Conservation (phyloP, 2,113 vertebrate genomes). For the Chlorodrepanis virens region DNA sequence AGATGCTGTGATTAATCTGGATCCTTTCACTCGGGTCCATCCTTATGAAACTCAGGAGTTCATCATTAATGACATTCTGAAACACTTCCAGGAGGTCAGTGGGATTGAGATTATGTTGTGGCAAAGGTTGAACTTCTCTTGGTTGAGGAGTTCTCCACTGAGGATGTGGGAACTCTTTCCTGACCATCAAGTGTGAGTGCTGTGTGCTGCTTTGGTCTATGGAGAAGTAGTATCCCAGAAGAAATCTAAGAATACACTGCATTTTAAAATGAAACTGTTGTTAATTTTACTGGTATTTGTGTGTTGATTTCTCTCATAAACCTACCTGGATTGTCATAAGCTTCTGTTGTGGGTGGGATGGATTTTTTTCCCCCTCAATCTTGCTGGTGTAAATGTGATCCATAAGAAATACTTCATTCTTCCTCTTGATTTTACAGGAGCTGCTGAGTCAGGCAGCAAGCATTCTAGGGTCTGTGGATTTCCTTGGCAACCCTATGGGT, state of each 20-base stretch:
- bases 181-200: background rate
- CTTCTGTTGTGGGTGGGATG: background rate
- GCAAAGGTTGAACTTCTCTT: background rate
- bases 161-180: background rate
- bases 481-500: constrained; percentile 97
- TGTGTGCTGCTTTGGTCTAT: background rate
- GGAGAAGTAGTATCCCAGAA: background rate
- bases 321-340: background rate
- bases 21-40: constrained; percentile 93
- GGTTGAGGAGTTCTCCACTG: background rate
- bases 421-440: constrained; percentile 74
- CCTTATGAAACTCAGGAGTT: constrained; percentile 96
- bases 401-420: background rate
- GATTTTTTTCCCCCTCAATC: background rate
- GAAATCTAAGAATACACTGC: background rate
- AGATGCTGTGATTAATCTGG: constrained; percentile 93
- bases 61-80: constrained; percentile 93
- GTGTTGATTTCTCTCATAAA: background rate
- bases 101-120: too few relatives aligned
- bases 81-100: constrained; percentile 94
- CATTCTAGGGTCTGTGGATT: constrained; percentile 96
- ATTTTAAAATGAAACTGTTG: background rate
- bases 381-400: background rate
- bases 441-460: constrained; percentile 94
- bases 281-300: background rate